Evolutionary conservation across 2,113 vertebrate species (phyloP), one percentile per base, ranked within the genome.

Genomic region (Mastomys natalensis): DNA sequence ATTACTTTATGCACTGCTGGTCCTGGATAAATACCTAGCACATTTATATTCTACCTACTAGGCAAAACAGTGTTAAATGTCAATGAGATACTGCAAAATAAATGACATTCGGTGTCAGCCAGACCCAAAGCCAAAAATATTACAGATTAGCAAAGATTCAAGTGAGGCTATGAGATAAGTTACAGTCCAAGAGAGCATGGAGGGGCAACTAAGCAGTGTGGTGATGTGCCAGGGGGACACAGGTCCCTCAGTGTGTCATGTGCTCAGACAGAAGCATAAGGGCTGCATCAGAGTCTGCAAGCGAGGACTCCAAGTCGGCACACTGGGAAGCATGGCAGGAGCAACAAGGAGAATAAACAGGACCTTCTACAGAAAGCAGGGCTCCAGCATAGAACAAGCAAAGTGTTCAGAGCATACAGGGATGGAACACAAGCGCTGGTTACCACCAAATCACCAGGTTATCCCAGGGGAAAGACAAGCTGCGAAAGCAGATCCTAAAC

Each of bases 11-110:
- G 85, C 48, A n/a, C 8, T 68, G 6, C 3, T 81, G 10, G 34
- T 68, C 24, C 12, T 96, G 53, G 77, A 51, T 72, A 87, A 81
- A 53, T 13, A 4, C 64, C 34, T 11, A 93, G 68, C 64, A 45
- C 16, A 64, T 97, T 62, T 70, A 72, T 74, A 78, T 80, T 92
- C 43, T 43, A 94, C 22, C 43, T 37, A 78, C 77, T n/a, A 72
- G 78, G 37, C 11, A 90, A 7, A 7, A 24, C 8, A 37, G 5
- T 73, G 9, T 73, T 62, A 91, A 68, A 55, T 29, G 8, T 62
- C 43, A 55, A 11, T 29, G 16, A 45, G 7, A 22, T 21, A 15
- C 31, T 89, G 51, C n/a, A 78, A 15, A 55, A 76, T 43, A 66
- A 80, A 11, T 64, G 51, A 76, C 43, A 89, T n/a, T 60, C 70